These are phyloP conservation scores for Sardinella longiceps DNA, from an alignment of 2,797 vertebrate species.

Conservation along the genomic window DNA sequence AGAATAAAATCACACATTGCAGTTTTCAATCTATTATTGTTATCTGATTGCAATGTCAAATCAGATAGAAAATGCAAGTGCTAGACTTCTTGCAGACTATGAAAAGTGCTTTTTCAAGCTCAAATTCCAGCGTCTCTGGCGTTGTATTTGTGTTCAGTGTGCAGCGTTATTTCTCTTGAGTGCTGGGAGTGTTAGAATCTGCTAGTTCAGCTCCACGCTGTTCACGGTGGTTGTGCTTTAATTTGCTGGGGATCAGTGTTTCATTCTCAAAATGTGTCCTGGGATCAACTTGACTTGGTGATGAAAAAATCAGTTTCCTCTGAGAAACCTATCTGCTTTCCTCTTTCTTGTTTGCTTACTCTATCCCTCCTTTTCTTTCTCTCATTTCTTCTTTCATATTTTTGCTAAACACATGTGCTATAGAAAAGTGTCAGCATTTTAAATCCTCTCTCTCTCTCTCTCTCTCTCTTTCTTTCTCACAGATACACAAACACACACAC, in stretches of 20 bases:
- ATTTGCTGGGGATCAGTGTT: not conserved
- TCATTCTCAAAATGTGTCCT: not conserved
- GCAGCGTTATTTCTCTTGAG: not conserved
- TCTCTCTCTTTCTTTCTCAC: too few species aligned
- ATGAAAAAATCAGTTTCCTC: not conserved
- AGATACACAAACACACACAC: not conserved
- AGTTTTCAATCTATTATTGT: not conserved
- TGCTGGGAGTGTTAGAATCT: constrained; percentile 8
- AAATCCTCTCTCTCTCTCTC: too few species aligned
- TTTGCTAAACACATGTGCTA: not conserved
- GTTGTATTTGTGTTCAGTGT: not conserved
- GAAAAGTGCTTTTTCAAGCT: not conserved
- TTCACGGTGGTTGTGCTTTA: not conserved
- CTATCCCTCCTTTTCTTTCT: not conserved
- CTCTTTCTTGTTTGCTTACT: not conserved
- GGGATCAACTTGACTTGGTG: not conserved
- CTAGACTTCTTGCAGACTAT: not conserved
- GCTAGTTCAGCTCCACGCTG: not conserved
- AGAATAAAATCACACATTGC: too few species aligned
- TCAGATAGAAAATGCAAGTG: not conserved
- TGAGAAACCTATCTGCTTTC: not conserved
- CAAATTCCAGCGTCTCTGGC: not conserved
- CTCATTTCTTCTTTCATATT: not conserved
- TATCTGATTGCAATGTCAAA: not conserved
- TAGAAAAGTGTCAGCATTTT: not conserved